Percentiles rank a stretch among this genome's conserved stretches.
phyloP scores from a whole-genome alignment of 2,113 vertebrate species.

The Myiozetetes cayanensis region DNA sequence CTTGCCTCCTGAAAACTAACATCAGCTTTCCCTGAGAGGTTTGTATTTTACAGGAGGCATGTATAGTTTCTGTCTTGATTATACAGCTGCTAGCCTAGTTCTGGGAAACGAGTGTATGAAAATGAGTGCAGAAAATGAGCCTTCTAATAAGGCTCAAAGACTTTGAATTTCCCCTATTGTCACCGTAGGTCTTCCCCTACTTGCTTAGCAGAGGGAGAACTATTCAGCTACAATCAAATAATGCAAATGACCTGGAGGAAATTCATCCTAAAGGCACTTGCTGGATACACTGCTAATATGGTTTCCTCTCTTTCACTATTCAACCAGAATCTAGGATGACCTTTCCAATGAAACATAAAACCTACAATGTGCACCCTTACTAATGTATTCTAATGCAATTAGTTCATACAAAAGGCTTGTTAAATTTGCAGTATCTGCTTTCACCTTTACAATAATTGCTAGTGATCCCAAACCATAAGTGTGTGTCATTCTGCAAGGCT shows the following conservation, averaged over 20 bases:
- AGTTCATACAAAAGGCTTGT: slow-evolving; percentile 90
- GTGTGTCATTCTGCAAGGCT: slow-evolving; percentile 45
- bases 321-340: slow-evolving; percentile 75
- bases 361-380: slow-evolving; percentile 83
- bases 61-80: slow-evolving; percentile 54
- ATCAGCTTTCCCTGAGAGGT: slow-evolving; percentile 33
- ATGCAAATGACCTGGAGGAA: slow-evolving; percentile 74
- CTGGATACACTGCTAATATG: slow-evolving; percentile 69
- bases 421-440: slow-evolving; percentile 85
- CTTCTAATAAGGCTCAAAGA: slow-evolving; percentile 73
- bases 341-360: slow-evolving; percentile 83
- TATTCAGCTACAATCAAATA: slow-evolving; percentile 73
- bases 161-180: slow-evolving; percentile 72
- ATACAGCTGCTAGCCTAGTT: slow-evolving; percentile 68
- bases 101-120: slow-evolving; percentile 51
- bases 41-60: slow-evolving; percentile 27
- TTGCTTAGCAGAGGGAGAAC: slow-evolving; percentile 68
- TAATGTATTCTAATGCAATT: slow-evolving; percentile 95
- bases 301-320: slow-evolving; percentile 72
- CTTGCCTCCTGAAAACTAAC: slow-evolving; percentile 1
- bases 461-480: slow-evolving; percentile 61
- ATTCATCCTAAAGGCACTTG: slow-evolving; percentile 69
- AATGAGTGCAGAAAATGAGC: slow-evolving; percentile 69
- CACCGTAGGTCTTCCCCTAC: slow-evolving; percentile 63
- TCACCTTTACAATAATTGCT: slow-evolving; percentile 74